phyloP scores from a whole-genome alignment of 2,888 invertebrate species.

The Diadromus collaris region DNA sequence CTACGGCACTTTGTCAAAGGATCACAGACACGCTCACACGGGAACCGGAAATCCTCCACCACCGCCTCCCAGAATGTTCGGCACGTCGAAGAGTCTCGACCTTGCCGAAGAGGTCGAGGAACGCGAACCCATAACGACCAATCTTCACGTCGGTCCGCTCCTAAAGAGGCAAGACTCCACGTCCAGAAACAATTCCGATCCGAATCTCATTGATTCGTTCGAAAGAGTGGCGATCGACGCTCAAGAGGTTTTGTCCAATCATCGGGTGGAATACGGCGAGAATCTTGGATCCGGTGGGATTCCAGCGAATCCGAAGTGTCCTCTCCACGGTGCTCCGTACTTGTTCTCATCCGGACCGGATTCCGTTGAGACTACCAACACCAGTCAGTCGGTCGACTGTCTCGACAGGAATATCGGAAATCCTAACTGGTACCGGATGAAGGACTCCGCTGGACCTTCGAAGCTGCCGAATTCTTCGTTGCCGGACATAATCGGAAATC shows the following conservation, averaged over 20 bases:
- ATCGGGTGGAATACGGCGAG: conserved; percentile 69
- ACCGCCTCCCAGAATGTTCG: conserved; percentile 87
- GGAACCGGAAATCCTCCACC: conserved; percentile 79
- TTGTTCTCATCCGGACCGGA: conserved; percentile 78
- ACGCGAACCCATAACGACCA: conserved; percentile 74
- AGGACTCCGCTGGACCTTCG: conserved; percentile 24
- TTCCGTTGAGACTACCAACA: conserved; percentile 74
- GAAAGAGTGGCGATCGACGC: conserved; percentile 66
- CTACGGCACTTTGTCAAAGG: conserved; percentile 68
- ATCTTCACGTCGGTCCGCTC: conserved; percentile 76
- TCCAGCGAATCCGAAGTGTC: conserved; percentile 67
- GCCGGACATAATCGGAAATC: conserved; percentile 68
- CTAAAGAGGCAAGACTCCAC: conserved; percentile 70
- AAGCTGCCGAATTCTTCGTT: conserved; percentile 58
- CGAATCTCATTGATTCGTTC: conserved; percentile 72
- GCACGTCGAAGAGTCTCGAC: conserved; percentile 72
- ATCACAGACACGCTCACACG: conserved; percentile 66
- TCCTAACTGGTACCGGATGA: conserved; percentile 62
- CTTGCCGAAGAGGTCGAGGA: conserved; percentile 73
- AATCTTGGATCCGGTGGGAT: conserved; percentile 71
- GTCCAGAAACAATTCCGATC: conserved; percentile 70
- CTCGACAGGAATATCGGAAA: conserved; percentile 68
- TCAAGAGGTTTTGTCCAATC: conserved; percentile 60
- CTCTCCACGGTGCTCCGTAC: conserved; percentile 67
- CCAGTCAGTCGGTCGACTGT: conserved; percentile 64